These are phyloP conservation scores for Aphelocoma californica DNA, from an alignment of 2,797 vertebrate genomes.

Conservation along the genomic window DNA sequence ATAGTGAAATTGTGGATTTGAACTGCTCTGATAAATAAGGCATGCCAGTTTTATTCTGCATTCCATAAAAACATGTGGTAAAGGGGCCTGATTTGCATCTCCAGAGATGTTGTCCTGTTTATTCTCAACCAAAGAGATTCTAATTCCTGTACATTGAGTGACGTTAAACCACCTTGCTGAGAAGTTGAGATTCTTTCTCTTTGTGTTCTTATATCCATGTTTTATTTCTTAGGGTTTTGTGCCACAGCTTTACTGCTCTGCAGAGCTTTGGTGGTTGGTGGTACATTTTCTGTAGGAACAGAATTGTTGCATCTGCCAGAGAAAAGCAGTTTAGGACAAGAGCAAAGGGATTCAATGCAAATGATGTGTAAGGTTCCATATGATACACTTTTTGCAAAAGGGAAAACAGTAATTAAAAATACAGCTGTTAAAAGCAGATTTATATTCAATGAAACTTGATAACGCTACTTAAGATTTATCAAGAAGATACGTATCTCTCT, in stretches of 20 bases:
- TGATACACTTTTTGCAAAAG: not conserved
- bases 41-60: not conserved
- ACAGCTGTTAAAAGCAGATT: not conserved
- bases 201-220: fast-evolving
- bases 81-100: not conserved
- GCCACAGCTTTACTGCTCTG: not conserved
- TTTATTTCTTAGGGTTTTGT: not conserved
- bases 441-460: not conserved
- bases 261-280: not conserved
- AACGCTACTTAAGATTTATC: not conserved
- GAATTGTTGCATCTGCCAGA: not conserved
- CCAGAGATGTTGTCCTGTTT: not conserved
- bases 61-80: not conserved
- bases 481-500: fast-evolving
- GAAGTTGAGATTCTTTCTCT: not conserved
- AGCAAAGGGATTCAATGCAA: not conserved
- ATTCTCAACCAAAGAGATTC: not conserved
- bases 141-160: not conserved
- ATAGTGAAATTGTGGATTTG: not conserved
- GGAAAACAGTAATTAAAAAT: not conserved
- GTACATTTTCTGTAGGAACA: not conserved
- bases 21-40: not conserved
- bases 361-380: not conserved
- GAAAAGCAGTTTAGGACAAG: not conserved
- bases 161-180: not conserved